Evolutionary conservation across 2,113 vertebrate genomes (phyloP).

Genomic region (Otocyon megalotis): DNA sequence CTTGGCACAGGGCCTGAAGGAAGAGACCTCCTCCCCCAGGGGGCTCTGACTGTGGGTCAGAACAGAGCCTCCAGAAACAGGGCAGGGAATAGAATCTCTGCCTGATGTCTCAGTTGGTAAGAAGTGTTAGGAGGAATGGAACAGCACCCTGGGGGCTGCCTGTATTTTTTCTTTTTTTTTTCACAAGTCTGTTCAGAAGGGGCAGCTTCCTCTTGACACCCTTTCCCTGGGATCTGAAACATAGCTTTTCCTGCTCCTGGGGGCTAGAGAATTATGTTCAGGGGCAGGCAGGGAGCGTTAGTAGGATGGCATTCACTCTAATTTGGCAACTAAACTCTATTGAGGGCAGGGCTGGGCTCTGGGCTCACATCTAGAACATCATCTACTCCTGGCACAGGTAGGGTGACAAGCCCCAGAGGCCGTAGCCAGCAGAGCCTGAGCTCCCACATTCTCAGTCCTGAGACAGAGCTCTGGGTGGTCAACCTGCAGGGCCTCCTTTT

Average conservation of each 20-base stretch:
- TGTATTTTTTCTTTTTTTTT: constrained; percentile 32
- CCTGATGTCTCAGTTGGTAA: neutral
- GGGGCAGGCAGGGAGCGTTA: neutral
- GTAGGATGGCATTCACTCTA: neutral
- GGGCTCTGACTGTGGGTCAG: constrained; percentile 35
- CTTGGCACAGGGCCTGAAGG: neutral
- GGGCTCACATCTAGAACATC: neutral
- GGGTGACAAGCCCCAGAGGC: neutral
- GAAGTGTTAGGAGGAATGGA: neutral
- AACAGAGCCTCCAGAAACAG: neutral
- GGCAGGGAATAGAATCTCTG: neutral
- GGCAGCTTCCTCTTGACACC: neutral
- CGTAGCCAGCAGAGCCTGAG: neutral
- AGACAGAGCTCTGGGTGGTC: neutral
- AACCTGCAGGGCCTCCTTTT: neutral
- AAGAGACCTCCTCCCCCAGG: neutral
- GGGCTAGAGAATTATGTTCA: neutral
- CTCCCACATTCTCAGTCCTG: neutral
- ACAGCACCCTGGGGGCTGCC: neutral
- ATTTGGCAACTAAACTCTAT: neutral
- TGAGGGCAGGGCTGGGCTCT: neutral
- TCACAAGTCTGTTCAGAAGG: neutral
- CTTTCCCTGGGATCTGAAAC: neutral
- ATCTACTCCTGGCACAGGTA: neutral
- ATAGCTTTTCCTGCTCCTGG: neutral